phyloP scores from a whole-genome alignment of 2,113 vertebrate genomes.

The Dasypus novemcinctus region DNA sequence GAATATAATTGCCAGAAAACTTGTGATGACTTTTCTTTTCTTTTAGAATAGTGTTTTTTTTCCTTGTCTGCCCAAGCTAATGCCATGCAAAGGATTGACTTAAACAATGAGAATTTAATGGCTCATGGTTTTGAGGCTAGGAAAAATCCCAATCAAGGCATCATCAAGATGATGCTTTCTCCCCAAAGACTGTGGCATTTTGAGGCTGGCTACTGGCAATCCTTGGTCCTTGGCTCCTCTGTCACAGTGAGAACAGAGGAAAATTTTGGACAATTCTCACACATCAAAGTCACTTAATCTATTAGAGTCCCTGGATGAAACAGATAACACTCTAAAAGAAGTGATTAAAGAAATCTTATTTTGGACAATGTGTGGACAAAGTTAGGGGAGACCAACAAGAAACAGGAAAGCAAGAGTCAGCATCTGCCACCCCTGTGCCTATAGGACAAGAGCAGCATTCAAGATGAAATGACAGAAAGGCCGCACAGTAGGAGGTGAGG shows the following conservation, averaged over 20 bases:
- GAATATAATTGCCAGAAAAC: background rate
- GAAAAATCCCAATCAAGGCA: no score
- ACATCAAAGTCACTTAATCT: background rate
- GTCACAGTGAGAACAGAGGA: background rate
- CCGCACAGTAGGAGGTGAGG: fast-evolving
- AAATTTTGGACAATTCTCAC: background rate
- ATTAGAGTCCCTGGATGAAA: background rate
- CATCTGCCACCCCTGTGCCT: no score
- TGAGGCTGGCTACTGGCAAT: no score
- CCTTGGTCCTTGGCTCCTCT: no score
- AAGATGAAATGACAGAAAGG: background rate
- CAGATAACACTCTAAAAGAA: background rate
- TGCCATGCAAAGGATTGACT: no score
- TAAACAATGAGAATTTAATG: no score
- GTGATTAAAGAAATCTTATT: background rate
- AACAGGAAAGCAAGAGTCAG: background rate
- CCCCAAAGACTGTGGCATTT: no score
- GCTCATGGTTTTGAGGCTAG: no score
- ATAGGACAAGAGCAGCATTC: fast-evolving
- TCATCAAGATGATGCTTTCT: no score
- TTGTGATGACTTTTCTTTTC: background rate
- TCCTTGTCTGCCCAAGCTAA: no score
- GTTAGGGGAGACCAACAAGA: background rate
- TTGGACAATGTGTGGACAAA: background rate
- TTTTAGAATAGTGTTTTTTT: background rate